Evolutionary conservation across 2,888 invertebrate species (phyloP), one percentile per base, ranked within the genome.

Genomic region (Oscheius myriophilus): DNA sequence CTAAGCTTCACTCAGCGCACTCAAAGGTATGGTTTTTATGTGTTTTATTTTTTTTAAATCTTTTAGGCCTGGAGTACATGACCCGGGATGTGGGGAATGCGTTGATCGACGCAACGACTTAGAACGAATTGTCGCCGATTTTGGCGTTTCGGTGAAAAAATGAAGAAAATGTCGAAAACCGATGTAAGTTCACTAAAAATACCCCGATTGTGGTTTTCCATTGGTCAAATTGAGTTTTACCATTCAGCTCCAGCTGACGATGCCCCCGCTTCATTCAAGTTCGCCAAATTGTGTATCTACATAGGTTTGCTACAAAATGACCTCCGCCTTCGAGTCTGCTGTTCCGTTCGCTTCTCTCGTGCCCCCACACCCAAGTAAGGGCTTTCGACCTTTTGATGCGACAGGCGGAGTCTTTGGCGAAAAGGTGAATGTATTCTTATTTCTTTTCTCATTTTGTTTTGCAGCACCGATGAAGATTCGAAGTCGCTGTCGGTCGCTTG

Each of bases 1-100:
- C 16, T 65, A 16, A 46, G 42, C 7, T 65, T 65, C 43, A 65
- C 55, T 14, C 65, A 65, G 39, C 54, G 65, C 42, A 55, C 65
- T 26, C 65, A 65, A 33, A 54, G 65, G 65, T 55, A 6, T 6
- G 21, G 14, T 46, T 62, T 49, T 18, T 33, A 2, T 7, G n/a
- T 12, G 16, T 33, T 21, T n/a, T n/a, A n/a, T n/a, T n/a, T n/a
- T n/a, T 1, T 45, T 41, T 53, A 7, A 3, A 18, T 53, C 16
- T 23, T 53, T 64, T 39, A 55, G 55, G 25, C n/a, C 26, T 4
- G 39, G 12, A 2, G 43, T 4, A 39, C 4, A 12, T 18, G 25
- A 39, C n/a, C n/a, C 26, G 33, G 43, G 55, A n/a, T 9, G n/a
- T 16, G 65, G 57, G 1, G 65, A 65, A 26, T 14, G 21, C 7